A percentile compares a stretch with the other conserved stretches of the same genome.
Evolutionary conservation across 2,113 vertebrate species (phyloP).

Genomic region (Pterophyllum scalare): DNA sequence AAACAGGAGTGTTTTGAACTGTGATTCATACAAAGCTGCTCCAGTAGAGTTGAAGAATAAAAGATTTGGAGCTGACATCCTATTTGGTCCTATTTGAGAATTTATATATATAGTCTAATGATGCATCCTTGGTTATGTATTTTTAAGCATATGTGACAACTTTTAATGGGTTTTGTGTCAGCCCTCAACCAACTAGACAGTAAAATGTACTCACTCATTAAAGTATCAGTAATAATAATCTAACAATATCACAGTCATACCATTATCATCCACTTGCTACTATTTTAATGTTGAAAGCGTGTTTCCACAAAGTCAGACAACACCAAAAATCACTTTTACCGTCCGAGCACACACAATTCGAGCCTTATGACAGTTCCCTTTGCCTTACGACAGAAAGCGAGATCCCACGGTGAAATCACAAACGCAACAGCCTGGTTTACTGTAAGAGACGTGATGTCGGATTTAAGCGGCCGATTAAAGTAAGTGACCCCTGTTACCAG

Average conservation of each 20-base stretch:
- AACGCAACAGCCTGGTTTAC: too few relatives aligned
- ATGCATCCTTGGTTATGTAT: neutral
- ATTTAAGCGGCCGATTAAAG: too few relatives aligned
- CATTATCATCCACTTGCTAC: neutral
- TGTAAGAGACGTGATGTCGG: too few relatives aligned
- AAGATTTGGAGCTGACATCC: neutral
- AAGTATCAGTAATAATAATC: neutral
- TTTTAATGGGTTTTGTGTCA: neutral
- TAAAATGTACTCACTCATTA: too few relatives aligned
- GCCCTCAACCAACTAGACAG: neutral
- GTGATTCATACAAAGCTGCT: neutral
- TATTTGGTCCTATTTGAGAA: neutral
- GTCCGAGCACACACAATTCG: neutral
- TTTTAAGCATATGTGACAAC: neutral
- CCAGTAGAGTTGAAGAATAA: neutral
- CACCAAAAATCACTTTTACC: neutral
- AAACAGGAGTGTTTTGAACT: neutral
- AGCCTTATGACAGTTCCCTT: too few relatives aligned
- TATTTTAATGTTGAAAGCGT: neutral
- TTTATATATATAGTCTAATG: neutral
- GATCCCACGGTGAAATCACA: too few relatives aligned
- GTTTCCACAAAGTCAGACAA: neutral
- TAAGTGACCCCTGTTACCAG: too few relatives aligned
- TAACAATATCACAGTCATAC: neutral
- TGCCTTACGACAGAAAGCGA: too few relatives aligned